A percentile compares a stretch with the other conserved stretches of the same genome.
phyloP scores from a whole-genome alignment of 2,797 vertebrate genomes.

The Miichthys miiuy region DNA sequence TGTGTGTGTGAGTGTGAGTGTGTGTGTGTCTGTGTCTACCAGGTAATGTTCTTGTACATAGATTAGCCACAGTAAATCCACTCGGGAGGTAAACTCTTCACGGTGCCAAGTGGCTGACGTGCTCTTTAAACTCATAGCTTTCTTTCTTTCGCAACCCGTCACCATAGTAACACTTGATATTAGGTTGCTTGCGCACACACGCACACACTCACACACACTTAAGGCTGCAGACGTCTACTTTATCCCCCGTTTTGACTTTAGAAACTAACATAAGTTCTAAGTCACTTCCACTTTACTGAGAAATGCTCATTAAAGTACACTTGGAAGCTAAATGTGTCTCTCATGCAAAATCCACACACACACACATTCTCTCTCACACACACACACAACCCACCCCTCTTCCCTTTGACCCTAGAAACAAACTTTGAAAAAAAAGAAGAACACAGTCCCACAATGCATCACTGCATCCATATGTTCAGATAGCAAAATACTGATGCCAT shows the following conservation, averaged over 20 bases:
- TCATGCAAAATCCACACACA: constrained; percentile 14
- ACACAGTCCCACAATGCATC: constrained; percentile 40
- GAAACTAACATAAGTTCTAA: constrained; percentile 20
- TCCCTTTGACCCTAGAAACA: constrained; percentile 79
- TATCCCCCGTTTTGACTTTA: constrained; percentile 33
- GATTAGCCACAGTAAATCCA: constrained; percentile 73
- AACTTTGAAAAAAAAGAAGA: constrained; percentile 17
- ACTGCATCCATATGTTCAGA: constrained; percentile 52
- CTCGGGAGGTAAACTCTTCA: constrained; percentile 53
- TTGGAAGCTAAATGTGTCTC: constrained; percentile 58
- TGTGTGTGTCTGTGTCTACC: constrained; percentile 9
- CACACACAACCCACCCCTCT: constrained; percentile 30
- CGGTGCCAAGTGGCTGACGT: constrained; percentile 36
- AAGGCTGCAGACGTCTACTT: constrained; percentile 53
- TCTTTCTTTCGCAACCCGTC: constrained; percentile 16
- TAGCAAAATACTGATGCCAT: constrained; percentile 63
- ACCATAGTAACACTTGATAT: constrained; percentile 28
- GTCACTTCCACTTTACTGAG: constrained; percentile 34
- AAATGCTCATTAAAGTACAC: constrained; percentile 61
- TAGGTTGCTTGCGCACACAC: background rate
- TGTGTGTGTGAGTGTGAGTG: constrained; percentile 7
- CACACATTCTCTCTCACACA: constrained; percentile 2
- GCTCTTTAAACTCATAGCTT: constrained; percentile 51
- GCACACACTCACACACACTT: constrained; percentile 4
- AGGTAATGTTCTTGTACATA: constrained; percentile 57